Evolutionary conservation across 1,140 invertebrate species (phyloP).

Genomic region (Diorhabda elongata): DNA sequence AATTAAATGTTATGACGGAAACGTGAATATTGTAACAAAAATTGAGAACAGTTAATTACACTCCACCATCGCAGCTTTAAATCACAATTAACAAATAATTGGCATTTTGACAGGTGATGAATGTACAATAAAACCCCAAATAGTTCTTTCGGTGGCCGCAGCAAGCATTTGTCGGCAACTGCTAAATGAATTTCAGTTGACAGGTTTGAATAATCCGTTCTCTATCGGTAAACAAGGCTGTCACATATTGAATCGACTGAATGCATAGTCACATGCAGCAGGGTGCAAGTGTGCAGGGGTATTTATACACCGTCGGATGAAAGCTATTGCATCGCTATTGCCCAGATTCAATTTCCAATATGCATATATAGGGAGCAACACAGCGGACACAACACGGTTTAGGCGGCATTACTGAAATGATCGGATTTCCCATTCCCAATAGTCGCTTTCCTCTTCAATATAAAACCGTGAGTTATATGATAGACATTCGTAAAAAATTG

Average conservation of each 20-base stretch:
- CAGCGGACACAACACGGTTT: constrained; percentile 18
- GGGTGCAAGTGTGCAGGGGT: constrained; percentile 32
- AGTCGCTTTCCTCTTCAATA: constrained; percentile 13
- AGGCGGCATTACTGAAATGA: constrained; percentile 19
- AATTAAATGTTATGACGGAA: constrained; percentile 12
- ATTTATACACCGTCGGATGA: constrained; percentile 41
- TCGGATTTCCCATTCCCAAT: constrained; percentile 19
- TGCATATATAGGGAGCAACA: constrained; percentile 34
- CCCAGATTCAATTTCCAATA: constrained; percentile 45
- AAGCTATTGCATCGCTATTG: constrained; percentile 39
- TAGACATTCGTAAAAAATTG: neutral
- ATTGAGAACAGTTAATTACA: constrained; percentile 26
- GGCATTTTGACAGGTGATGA: constrained; percentile 34
- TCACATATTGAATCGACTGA: constrained; percentile 40
- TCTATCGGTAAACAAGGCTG: constrained; percentile 42
- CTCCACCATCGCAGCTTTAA: constrained; percentile 23
- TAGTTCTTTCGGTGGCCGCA: constrained; percentile 29
- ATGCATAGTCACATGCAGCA: constrained; percentile 5
- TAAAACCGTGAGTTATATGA: constrained; percentile 10
- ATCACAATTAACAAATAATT: constrained; percentile 35
- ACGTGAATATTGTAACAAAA: constrained; percentile 22
- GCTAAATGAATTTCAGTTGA: constrained; percentile 36
- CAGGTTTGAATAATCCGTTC: constrained; percentile 45
- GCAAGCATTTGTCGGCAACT: constrained; percentile 30
- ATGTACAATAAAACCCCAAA: constrained; percentile 34